Evolutionary conservation across 2,113 vertebrate species (phyloP).

Genomic region (Oriolus oriolus): DNA sequence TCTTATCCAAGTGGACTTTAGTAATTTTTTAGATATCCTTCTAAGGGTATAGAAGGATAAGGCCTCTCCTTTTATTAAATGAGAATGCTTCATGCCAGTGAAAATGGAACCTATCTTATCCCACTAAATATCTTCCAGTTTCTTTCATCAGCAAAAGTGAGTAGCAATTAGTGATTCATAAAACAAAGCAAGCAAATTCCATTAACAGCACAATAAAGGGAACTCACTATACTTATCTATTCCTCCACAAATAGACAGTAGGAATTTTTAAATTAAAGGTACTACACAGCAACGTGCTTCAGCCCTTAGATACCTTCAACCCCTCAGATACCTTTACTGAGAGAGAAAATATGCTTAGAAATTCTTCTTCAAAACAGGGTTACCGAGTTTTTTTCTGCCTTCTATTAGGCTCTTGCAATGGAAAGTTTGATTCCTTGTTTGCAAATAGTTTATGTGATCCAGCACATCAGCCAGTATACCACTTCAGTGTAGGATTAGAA

Average conservation of each 20-base stretch:
- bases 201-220: not conserved
- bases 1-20: not conserved
- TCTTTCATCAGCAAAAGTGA: not conserved
- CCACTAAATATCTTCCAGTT: not conserved
- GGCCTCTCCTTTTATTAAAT: not conserved
- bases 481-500: not conserved
- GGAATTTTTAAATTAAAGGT: not conserved
- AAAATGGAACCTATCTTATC: not conserved
- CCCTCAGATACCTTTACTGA: not conserved
- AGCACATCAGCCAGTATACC: not conserved
- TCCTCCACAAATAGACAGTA: not conserved
- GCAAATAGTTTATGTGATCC: not conserved
- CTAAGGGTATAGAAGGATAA: not conserved
- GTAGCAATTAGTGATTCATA: not conserved
- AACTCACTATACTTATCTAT: not conserved
- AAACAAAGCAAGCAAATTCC: not conserved
- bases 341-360: not conserved
- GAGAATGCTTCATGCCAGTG: not conserved
- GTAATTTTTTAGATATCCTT: not conserved
- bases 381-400: not conserved
- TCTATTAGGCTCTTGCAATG: not conserved
- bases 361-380: not conserved
- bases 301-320: not conserved
- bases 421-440: not conserved
- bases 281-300: not conserved